These are phyloP conservation scores for Galaxea fascicularis DNA, from an alignment of 92 coral and sea anemone genomes.

Conservation along the genomic window DNA sequence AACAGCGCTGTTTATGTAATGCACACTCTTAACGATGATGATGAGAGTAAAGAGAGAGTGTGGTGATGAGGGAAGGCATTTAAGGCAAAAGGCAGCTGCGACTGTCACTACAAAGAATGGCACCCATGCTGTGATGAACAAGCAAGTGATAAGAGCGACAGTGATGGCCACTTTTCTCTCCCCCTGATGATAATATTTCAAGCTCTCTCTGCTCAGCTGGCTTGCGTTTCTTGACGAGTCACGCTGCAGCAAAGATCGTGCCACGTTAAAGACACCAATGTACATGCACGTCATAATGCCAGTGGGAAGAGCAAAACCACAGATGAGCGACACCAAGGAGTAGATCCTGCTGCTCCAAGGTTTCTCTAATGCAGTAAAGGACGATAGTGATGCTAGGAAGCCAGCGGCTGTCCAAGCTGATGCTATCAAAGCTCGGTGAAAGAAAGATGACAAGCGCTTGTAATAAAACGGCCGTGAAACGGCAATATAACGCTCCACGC, in stretches of 20 bases:
- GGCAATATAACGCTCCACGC: constrained; percentile 70
- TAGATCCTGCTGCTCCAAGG: constrained; percentile 28
- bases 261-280: constrained; percentile 54
- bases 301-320: constrained; percentile 51
- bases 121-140: constrained; percentile 77
- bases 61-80: constrained; percentile 41
- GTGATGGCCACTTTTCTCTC: constrained; percentile 70
- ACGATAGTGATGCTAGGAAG: constrained; percentile 23
- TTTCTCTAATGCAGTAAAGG: neutral
- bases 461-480: constrained; percentile 72
- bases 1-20: constrained; percentile 86
- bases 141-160: constrained; percentile 53
- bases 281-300: constrained; percentile 44
- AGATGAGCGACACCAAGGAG: constrained; percentile 39
- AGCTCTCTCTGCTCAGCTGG: neutral
- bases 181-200: constrained; percentile 52
- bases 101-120: constrained; percentile 77
- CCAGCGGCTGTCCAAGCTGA: constrained; percentile 27
- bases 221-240: constrained; percentile 12
- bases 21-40: constrained; percentile 87
- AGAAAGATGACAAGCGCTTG: constrained; percentile 47
- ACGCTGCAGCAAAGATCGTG: constrained; percentile 61
- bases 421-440: constrained; percentile 40
- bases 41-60: constrained; percentile 16
- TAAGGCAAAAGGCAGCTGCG: constrained; percentile 45